Evolutionary conservation across 2,888 invertebrate species (phyloP).

Genomic region (Caenorhabditis sp.): DNA sequence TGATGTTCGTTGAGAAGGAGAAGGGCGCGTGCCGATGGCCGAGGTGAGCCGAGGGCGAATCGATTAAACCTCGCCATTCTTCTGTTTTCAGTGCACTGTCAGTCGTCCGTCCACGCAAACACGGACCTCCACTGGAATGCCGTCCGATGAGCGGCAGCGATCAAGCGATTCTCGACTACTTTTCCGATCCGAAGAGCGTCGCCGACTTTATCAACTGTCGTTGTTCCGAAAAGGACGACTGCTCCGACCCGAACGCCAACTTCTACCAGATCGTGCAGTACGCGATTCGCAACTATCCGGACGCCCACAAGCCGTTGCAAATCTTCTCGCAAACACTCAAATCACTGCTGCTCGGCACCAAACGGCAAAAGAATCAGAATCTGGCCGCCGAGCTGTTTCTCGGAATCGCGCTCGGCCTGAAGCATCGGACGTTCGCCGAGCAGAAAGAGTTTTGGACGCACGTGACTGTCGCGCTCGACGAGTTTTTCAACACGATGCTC

Average conservation of each 20-base stretch:
- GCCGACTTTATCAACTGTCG: constrained; percentile 8
- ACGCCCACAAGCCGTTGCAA: constrained; percentile 34
- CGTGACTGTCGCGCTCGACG: constrained; percentile 17
- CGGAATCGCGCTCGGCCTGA: constrained; percentile 57
- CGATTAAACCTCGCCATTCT: no score
- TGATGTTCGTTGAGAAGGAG: constrained; percentile 54
- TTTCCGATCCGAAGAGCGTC: constrained; percentile 12
- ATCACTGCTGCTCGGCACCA: constrained; percentile 25
- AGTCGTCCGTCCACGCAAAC: constrained; percentile 19
- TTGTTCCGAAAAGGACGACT: constrained; percentile 25
- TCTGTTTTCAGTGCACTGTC: constrained; percentile 18
- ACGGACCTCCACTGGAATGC: constrained; percentile 23
- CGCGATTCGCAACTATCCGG: constrained; percentile 61
- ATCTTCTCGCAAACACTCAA: constrained; percentile 33
- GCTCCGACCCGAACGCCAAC: neutral
- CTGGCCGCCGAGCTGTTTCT: constrained; percentile 62
- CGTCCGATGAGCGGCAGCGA: constrained; percentile 22
- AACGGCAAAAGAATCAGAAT: constrained; percentile 51
- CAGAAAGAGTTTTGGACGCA: constrained; percentile 58
- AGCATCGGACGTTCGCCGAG: constrained; percentile 52
- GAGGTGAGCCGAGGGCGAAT: no score
- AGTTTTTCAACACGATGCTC: constrained; percentile 44
- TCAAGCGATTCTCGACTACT: constrained; percentile 27
- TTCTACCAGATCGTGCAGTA: constrained; percentile 40
- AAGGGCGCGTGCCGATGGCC: constrained; percentile 60